Evolutionary conservation across 1,140 invertebrate species (phyloP), one percentile per base, ranked within the genome.

Genomic region (Monomorium pharaonis): DNA sequence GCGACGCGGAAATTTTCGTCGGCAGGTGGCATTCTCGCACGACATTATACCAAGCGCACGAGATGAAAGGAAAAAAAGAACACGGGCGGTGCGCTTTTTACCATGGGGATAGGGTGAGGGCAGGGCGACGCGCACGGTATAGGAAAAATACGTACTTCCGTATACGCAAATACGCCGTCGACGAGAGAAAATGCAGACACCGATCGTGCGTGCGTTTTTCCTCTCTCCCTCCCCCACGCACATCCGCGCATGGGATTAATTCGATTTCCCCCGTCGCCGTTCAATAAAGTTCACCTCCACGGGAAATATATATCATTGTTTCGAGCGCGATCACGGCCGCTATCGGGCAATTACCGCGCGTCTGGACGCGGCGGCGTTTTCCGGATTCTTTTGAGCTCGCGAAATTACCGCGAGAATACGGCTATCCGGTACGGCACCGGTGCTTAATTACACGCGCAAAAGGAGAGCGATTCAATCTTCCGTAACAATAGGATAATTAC

Each of bases 401-500:
- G 42, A 88, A 88, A 88, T 88, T 86, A 89, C 86, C 7, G 54
- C 87, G 75, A 74, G 51, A 74, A 83, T 47, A 72, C 24, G 37
- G 37, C 27, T 81, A 60, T 44, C 37, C 54, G 37, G 78, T 14
- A 44, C n/a, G 27, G 12, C 24, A 21, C 21, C 77, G 51, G 14
- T 81, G 65, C 78, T 74, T 83, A 83, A 83, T 83, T 83, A 74
- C 42, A 74, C 37, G 54, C 70, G 78, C 78, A 33, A 74, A 83
- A 83, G 67, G 49, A 74, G 37, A 74, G n/a, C 51, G 67, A 74
- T 72, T 83, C 67, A 74, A 83, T 83, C 67, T 83, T 60, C 33
- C 78, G 51, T 83, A 83, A 74, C 24, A 83, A 72, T 83, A 60
- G 51, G 51, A 83, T 83, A 83, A 83, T 88, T 74, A 74, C 58